phyloP scores from a whole-genome alignment of 2,113 vertebrate species.

The Larimichthys crocea region DNA sequence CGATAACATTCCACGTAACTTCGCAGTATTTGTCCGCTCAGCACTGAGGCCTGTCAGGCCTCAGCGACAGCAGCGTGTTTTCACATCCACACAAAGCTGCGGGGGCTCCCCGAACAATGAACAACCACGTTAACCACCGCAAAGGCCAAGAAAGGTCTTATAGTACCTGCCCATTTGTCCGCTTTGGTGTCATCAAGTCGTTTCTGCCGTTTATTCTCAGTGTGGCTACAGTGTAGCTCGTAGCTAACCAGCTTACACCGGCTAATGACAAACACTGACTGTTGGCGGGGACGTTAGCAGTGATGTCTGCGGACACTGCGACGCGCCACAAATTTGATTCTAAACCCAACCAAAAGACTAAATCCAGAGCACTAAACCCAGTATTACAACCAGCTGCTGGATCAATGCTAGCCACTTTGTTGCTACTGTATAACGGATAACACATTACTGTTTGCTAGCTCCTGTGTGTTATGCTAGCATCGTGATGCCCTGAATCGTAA shows the following conservation, averaged over 20 bases:
- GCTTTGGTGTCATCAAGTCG: background rate
- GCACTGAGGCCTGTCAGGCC: slow-evolving; percentile 79
- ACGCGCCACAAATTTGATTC: background rate
- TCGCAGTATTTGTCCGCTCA: slow-evolving; percentile 32
- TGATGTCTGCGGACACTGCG: slow-evolving; percentile 31
- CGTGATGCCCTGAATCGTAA: background rate
- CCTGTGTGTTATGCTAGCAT: slow-evolving; percentile 32
- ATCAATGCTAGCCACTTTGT: background rate
- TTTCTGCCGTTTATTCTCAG: background rate
- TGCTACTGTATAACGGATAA: background rate
- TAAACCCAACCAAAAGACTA: background rate
- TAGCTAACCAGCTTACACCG: slow-evolving; percentile 56
- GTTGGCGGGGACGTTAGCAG: slow-evolving; percentile 59
- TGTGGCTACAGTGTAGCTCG: slow-evolving; percentile 43
- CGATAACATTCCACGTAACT: slow-evolving; percentile 6
- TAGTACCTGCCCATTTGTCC: background rate
- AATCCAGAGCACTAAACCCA: background rate
- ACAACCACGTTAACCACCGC: background rate
- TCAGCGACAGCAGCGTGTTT: slow-evolving; percentile 55
- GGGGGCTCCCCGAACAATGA: background rate
- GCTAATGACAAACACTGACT: slow-evolving; percentile 49
- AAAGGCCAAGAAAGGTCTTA: fast-evolving
- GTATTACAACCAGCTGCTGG: background rate
- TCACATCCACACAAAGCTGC: slow-evolving; percentile 56
- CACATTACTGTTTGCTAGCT: slow-evolving; percentile 22